Percentiles rank a stretch among this genome's conserved stretches.
phyloP scores from a whole-genome alignment of 2,113 vertebrate species.

The Carassius carassius region DNA sequence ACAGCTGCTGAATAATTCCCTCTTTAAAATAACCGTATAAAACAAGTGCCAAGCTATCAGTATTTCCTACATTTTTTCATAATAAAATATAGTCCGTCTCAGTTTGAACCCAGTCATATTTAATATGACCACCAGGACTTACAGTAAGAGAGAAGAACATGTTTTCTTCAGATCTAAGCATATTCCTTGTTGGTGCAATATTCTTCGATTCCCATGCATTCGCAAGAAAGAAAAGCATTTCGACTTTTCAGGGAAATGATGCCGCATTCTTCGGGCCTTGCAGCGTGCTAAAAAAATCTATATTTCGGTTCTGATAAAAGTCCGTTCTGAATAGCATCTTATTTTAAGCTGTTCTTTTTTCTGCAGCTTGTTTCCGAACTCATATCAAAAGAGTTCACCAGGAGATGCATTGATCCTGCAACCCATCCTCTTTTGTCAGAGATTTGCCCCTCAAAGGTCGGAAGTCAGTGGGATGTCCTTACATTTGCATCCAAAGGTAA shows the following conservation, averaged over 20 bases:
- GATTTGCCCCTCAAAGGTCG: not conserved
- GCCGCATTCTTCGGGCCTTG: not conserved
- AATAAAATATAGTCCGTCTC: constrained; percentile 65
- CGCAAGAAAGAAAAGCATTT: not conserved
- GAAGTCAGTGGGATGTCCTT: constrained; percentile 27
- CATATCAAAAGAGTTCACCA: constrained; percentile 1
- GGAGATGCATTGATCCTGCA: not conserved
- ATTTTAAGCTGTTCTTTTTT: not conserved
- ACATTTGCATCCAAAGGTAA: constrained; percentile 29
- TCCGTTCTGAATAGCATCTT: constrained; percentile 26
- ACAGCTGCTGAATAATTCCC: constrained; percentile 63
- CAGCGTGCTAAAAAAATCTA: constrained; percentile 14
- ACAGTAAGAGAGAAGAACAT: constrained; percentile 66
- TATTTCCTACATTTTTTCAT: constrained; percentile 68
- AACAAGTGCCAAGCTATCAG: constrained; percentile 70
- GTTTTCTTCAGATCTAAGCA: constrained; percentile 60
- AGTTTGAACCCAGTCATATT: constrained; percentile 68
- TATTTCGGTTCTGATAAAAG: not conserved
- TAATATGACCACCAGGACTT: constrained; percentile 72
- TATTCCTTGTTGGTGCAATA: constrained; percentile 44
- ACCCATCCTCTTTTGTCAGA: not conserved
- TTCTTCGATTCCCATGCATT: constrained; percentile 44
- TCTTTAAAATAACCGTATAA: constrained; percentile 58
- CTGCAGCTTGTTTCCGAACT: not conserved
- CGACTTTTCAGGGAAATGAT: constrained; percentile 13